Evolutionary conservation across 2,888 invertebrate genomes (phyloP), one percentile per base, ranked within the genome.

Genomic region (Sinodicranocentrus sp.): DNA sequence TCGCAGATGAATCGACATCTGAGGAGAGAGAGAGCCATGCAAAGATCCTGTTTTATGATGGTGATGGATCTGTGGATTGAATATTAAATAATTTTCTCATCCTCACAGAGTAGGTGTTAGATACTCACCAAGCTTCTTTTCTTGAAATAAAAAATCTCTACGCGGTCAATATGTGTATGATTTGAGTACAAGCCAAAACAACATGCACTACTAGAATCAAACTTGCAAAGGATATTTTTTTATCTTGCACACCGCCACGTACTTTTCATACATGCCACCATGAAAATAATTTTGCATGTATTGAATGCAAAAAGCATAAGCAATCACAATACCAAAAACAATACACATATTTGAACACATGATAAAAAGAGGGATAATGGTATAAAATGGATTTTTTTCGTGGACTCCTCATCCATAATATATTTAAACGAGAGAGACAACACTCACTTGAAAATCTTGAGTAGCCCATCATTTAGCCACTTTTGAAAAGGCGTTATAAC

Each of bases 21-120:
- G 61, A 63, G 61, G 33, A 57, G 68, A 44, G 48, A 28, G 48
- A 44, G 33, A 67, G 67, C 23, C 23, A 59, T 84, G 52, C 48
- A 61, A 43, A 26, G 67, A 68, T 83, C 84, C 73, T 68, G 77
- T 77, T 72, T 79, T 79, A 65, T 78, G 68, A 52, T 70, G 78
- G 39, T 75, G 78, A 84, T 79, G 79, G 21, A 73, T 68, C 54
- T 73, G 78, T 84, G 84, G 19, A 78, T 84, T 84, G 84, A 84
- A 84, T 84, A 72, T 78, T 78, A 84, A 84, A 26, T 76, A 65
- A 76, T 73, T 72, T 52, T 54, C n/a, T 21, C 26, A 15, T 10
- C 25, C 15, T 39, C 39, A 39, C 13, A 17, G 25, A 57, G 57
- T 57, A 57, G 57, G 57, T 57, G 57, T 57, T 25, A 57, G 10